Percentiles rank a stretch among this genome's conserved stretches.
Evolutionary conservation across 2,888 invertebrate genomes (phyloP).

Genomic region (Cataglyphis cursor): DNA sequence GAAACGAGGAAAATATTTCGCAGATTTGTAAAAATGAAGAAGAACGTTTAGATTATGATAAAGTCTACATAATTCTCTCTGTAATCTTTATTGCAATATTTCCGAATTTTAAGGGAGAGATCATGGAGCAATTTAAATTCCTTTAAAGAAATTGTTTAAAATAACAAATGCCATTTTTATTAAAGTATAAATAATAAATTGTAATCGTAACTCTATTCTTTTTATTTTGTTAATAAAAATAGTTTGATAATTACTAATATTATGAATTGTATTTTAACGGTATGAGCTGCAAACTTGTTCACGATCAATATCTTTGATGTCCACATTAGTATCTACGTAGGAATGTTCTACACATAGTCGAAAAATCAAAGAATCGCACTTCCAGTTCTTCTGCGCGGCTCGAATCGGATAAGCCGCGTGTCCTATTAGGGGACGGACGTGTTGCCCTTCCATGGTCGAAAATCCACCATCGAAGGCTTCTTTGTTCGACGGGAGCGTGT

Average conservation of each 20-base stretch:
- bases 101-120: not conserved
- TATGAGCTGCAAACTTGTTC: not conserved
- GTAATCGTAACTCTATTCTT: not conserved
- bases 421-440: constrained; percentile 60
- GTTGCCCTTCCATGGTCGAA: constrained; percentile 59
- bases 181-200: not conserved
- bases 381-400: constrained; percentile 15
- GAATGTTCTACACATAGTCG: not conserved
- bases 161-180: not conserved
- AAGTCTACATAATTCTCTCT: not conserved
- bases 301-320: not conserved
- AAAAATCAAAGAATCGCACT: not conserved
- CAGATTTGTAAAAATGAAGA: not conserved
- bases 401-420: constrained; percentile 39
- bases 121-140: not conserved
- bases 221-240: not conserved
- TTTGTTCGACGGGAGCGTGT: constrained; percentile 68
- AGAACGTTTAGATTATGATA: not conserved
- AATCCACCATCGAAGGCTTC: constrained; percentile 57
- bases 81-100: not conserved
- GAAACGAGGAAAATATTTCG: not conserved
- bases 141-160: not conserved
- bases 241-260: not conserved
- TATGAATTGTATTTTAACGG: not conserved
- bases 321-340: not conserved